Conservation (phyloP, 2,113 vertebrate species). For the Tympanuchus pallidicinctus region DNA sequence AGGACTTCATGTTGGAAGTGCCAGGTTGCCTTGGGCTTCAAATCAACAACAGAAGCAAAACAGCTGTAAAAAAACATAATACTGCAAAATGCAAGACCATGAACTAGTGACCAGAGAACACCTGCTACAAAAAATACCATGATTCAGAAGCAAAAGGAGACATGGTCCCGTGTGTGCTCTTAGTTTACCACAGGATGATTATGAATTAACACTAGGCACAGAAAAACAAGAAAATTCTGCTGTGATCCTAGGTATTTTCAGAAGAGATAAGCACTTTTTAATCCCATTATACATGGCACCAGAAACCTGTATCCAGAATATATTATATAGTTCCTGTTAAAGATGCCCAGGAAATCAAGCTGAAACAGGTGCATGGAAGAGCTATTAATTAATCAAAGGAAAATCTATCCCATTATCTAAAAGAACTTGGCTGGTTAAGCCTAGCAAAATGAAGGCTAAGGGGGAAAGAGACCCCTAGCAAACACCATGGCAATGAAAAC, state of each 20-base stretch:
- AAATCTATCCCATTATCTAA: constrained; percentile 1
- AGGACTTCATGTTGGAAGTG: not conserved
- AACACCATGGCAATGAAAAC: constrained; percentile 20
- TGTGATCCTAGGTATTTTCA: not conserved
- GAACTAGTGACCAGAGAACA: not conserved
- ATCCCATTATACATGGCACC: not conserved
- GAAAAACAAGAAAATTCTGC: not conserved
- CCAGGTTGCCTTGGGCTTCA: not conserved
- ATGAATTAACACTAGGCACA: not conserved
- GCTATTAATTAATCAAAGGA: constrained; percentile 11
- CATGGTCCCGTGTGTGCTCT: not conserved
- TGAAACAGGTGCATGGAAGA: not conserved
- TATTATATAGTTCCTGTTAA: not conserved
- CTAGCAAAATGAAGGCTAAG: constrained; percentile 18
- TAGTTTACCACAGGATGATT: not conserved
- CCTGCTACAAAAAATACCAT: not conserved
- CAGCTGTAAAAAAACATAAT: not conserved
- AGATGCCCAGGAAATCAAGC: not conserved
- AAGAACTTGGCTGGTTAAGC: constrained; percentile 21
- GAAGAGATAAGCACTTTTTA: not conserved
- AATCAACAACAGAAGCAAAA: constrained; percentile 15
- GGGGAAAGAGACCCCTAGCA: constrained; percentile 1
- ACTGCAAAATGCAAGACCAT: not conserved
- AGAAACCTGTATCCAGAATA: not conserved
- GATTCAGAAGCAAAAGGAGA: constrained; percentile 17